These are phyloP conservation scores for Alethe castanea DNA, from an alignment of 2,113 vertebrate genomes.

Conservation along the genomic window DNA sequence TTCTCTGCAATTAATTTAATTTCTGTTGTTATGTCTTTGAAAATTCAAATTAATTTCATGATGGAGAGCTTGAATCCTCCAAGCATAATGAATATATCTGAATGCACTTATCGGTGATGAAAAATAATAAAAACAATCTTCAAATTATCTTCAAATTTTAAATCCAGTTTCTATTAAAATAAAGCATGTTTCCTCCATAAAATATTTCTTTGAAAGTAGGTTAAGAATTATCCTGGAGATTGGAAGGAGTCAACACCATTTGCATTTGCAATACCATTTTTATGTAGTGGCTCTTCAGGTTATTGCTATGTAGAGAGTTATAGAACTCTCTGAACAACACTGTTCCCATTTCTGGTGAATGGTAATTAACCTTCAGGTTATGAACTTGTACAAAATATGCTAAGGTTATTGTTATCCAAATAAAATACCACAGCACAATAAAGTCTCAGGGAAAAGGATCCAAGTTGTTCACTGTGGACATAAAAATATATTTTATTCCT, in stretches of 20 bases:
- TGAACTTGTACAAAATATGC: neutral
- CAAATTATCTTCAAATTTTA: neutral
- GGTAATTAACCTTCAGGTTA: slow-evolving; percentile 17
- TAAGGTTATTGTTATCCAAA: neutral
- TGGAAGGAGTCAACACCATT: neutral
- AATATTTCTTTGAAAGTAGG: neutral
- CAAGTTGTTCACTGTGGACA: neutral
- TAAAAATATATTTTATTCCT: neutral
- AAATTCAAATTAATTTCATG: neutral
- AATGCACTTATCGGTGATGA: neutral
- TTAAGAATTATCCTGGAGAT: neutral
- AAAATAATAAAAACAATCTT: neutral
- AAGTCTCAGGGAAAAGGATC: neutral
- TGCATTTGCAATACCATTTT: neutral
- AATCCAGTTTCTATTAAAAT: neutral
- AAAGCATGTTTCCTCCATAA: neutral
- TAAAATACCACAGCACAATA: neutral
- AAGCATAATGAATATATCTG: neutral
- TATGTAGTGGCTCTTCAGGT: neutral
- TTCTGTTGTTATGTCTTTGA: neutral
- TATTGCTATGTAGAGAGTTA: neutral
- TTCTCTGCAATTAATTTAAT: neutral
- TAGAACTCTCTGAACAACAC: neutral
- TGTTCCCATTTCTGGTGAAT: neutral
- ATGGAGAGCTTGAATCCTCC: neutral